Evolutionary conservation across 1,140 invertebrate genomes (phyloP).

Genomic region (Hylyphantes graminicola): DNA sequence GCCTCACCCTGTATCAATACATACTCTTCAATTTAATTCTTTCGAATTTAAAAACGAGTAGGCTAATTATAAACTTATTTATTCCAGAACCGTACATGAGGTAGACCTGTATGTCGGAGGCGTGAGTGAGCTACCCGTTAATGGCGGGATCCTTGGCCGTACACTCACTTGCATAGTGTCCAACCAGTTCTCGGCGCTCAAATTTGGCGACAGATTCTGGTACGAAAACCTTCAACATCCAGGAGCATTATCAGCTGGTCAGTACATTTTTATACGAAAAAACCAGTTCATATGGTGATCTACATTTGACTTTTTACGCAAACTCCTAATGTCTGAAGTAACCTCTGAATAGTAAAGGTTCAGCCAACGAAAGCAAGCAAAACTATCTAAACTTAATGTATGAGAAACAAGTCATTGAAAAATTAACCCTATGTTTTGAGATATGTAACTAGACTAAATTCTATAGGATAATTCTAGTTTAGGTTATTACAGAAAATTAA

Average conservation of each 20-base stretch:
- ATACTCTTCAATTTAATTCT: too few species aligned
- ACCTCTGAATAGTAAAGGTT: not conserved
- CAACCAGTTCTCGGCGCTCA: slow-evolving; percentile 71
- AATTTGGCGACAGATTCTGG: slow-evolving; percentile 95
- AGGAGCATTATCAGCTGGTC: slow-evolving; percentile 59
- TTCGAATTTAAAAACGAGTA: too few species aligned
- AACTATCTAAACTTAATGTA: not conserved
- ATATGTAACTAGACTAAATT: too few species aligned
- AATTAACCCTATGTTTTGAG: too few species aligned
- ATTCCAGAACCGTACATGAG: slow-evolving; percentile 65
- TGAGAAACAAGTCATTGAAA: too few species aligned
- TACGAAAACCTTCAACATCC: slow-evolving; percentile 81
- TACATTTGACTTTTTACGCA: not conserved
- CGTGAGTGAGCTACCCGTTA: slow-evolving; percentile 87
- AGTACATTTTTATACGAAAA: not conserved
- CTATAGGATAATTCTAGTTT: too few species aligned
- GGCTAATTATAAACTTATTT: not conserved
- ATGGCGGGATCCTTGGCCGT: slow-evolving; percentile 89
- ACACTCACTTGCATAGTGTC: slow-evolving; percentile 76
- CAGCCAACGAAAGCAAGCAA: not conserved
- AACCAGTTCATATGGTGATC: too few species aligned
- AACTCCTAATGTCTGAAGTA: not conserved
- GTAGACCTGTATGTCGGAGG: slow-evolving; percentile 71
- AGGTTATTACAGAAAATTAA: too few species aligned
- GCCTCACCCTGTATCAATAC: too few species aligned